phyloP scores from a whole-genome alignment of 2,888 invertebrate species.

The Druceiella hillmani region DNA sequence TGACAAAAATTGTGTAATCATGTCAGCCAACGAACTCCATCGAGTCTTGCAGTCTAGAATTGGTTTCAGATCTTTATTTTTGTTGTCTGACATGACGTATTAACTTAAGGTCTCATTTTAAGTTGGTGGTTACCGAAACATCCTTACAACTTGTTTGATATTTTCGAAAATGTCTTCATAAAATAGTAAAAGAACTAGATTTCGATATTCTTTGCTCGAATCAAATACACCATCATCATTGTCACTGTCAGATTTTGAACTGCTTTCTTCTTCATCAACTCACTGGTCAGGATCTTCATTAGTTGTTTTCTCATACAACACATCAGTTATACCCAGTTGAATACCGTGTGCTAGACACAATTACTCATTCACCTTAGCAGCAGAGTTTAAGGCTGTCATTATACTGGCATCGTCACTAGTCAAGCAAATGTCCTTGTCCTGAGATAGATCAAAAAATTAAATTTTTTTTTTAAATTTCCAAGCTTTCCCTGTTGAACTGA shows the following conservation, averaged over 20 bases:
- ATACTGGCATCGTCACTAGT: too few relatives aligned
- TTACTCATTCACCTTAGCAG: neutral
- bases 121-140: neutral
- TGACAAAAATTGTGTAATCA: too few relatives aligned
- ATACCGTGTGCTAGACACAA: conserved; percentile 2
- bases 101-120: neutral
- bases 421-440: neutral
- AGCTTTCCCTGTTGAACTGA: conserved; percentile 2
- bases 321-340: conserved; percentile 1
- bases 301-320: neutral
- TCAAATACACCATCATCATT: conserved; percentile 1
- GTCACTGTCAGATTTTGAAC: conserved; percentile 1
- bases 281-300: neutral
- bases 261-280: neutral
- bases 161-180: neutral
- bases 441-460: neutral
- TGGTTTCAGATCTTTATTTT: too few relatives aligned
- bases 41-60: too few relatives aligned
- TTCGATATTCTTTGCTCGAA: neutral
- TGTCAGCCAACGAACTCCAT: too few relatives aligned
- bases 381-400: too few relatives aligned
- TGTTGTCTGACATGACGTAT: too few relatives aligned
- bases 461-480: neutral
- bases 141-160: neutral
- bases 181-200: neutral